Conservation (phyloP, 2,888 invertebrate species). For the Argyresthia goedartella region DNA sequence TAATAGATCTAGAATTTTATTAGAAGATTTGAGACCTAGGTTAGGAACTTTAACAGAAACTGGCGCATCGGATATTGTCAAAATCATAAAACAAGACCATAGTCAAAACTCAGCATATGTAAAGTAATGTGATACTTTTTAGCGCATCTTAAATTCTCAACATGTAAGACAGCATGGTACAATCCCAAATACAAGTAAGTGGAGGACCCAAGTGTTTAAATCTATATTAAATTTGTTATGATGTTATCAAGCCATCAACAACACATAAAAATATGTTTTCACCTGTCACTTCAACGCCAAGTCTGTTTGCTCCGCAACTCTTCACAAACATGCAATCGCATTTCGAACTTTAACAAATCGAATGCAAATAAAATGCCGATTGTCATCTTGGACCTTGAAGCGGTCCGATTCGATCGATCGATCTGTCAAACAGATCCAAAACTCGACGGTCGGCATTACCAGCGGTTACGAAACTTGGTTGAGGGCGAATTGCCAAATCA, state of each 20-base stretch:
- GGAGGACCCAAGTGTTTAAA: no score
- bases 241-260: no score
- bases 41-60: no score
- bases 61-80: no score
- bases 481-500: conserved; percentile 10
- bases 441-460: conserved; percentile 33
- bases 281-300: not conserved
- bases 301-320: not conserved
- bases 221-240: no score
- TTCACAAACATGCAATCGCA: not conserved
- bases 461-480: conserved; percentile 30
- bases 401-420: conserved; percentile 14
- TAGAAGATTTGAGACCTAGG: no score
- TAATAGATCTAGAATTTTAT: not conserved
- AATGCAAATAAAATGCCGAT: conserved; percentile 16
- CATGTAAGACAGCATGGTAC: no score
- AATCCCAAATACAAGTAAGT: no score
- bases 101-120: no score
- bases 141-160: no score
- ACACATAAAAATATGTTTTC: not conserved
- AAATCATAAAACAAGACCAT: no score
- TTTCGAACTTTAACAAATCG: not conserved
- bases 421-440: conserved; percentile 31
- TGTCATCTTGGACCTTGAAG: conserved; percentile 36
- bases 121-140: no score